These are phyloP conservation scores for Odontomachus brunneus DNA, from an alignment of 1,140 invertebrate species.

Conservation along the genomic window DNA sequence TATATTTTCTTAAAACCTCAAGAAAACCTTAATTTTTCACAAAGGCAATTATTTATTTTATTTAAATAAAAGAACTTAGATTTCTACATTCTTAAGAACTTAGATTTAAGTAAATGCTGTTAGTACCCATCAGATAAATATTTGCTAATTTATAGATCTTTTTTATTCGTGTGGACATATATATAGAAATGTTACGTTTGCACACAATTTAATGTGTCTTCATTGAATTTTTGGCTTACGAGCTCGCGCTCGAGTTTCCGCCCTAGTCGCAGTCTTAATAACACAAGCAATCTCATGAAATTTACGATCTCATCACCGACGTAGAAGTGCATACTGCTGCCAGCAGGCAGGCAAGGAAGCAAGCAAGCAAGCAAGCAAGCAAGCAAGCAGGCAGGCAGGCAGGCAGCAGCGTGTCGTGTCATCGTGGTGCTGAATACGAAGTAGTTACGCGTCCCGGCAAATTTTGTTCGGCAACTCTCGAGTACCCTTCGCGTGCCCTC, in stretches of 20 bases:
- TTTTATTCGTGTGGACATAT: too few species aligned
- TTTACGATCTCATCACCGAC: constrained; percentile 26
- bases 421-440: not conserved
- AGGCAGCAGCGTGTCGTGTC: not conserved
- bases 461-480: constrained; percentile 25
- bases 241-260: not conserved
- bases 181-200: too few species aligned
- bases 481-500: not conserved
- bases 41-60: too few species aligned
- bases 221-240: constrained; percentile 25
- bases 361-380: too few species aligned
- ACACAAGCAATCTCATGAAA: constrained; percentile 31
- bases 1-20: too few species aligned
- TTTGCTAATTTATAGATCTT: too few species aligned
- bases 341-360: not conserved
- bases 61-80: too few species aligned
- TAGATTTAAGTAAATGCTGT: too few species aligned
- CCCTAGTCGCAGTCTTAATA: constrained; percentile 37
- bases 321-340: constrained; percentile 10
- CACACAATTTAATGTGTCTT: constrained; percentile 5
- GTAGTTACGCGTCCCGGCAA: not conserved
- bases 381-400: constrained; percentile 1
- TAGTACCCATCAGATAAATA: too few species aligned
- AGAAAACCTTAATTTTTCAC: too few species aligned
- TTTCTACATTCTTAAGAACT: too few species aligned